These are phyloP conservation scores for Lamprotornis superbus DNA, from an alignment of 2,113 vertebrate species.

Conservation along the genomic window DNA sequence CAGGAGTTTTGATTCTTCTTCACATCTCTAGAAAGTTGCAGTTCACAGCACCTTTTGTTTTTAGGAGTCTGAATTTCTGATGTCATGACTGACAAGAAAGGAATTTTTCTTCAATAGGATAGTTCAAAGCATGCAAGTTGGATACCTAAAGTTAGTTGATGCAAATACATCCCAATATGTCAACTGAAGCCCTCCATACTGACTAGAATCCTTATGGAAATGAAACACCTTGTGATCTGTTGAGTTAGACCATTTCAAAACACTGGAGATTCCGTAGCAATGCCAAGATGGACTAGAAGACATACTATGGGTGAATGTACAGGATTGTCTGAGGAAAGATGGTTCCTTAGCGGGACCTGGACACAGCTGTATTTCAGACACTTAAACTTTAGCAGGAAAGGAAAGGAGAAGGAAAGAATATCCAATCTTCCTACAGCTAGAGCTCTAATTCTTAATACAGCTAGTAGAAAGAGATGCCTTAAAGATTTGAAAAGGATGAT, in stretches of 20 bases:
- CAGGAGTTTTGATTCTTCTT: not conserved
- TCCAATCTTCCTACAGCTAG: not conserved
- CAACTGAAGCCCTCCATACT: not conserved
- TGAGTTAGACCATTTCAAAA: not conserved
- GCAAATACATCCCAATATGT: not conserved
- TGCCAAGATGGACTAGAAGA: not conserved
- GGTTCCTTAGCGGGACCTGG: not conserved
- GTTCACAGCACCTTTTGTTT: not conserved
- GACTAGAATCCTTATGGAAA: not conserved
- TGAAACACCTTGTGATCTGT: not conserved
- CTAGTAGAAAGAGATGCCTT: not conserved
- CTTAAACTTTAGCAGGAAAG: not conserved
- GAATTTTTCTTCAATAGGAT: not conserved
- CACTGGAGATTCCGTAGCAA: not conserved
- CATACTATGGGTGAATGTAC: fast-evolving
- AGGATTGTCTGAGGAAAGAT: not conserved
- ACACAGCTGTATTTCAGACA: not conserved
- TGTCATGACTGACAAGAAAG: not conserved
- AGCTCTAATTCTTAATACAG: not conserved
- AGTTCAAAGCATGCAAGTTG: not conserved
- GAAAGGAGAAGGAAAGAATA: not conserved
- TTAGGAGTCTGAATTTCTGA: not conserved
- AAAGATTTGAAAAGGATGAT: not conserved
- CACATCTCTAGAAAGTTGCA: not conserved
- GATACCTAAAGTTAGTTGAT: not conserved